Evolutionary conservation across 2,888 invertebrate genomes (phyloP).

Genomic region (Cylindroiulus punctatus): DNA sequence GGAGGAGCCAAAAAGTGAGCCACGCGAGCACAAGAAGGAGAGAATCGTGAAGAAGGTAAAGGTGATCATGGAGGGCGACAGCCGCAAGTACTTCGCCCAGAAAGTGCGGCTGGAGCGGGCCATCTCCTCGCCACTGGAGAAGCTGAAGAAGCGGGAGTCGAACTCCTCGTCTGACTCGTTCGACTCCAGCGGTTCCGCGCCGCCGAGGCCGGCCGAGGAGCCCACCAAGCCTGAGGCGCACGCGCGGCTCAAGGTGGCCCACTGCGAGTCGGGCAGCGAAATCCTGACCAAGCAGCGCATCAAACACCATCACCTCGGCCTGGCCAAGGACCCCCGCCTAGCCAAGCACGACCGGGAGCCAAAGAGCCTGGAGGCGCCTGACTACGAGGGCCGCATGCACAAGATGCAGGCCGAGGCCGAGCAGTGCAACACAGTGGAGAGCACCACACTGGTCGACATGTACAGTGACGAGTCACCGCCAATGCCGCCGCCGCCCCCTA

Average conservation of each 20-base stretch:
- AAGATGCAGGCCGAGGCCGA: background rate
- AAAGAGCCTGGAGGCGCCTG: background rate
- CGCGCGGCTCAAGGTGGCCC: slow-evolving; percentile 10
- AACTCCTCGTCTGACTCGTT: slow-evolving; percentile 31
- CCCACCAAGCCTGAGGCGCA: background rate
- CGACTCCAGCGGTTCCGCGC: slow-evolving; percentile 21
- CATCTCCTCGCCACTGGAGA: background rate
- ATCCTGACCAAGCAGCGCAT: slow-evolving; percentile 38
- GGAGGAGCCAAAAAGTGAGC: background rate
- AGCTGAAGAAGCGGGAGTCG: slow-evolving; percentile 37
- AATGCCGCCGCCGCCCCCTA: background rate
- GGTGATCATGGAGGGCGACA: slow-evolving; percentile 51
- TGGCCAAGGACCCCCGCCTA: slow-evolving; percentile 26
- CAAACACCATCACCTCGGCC: slow-evolving; percentile 7
- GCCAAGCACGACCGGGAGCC: background rate
- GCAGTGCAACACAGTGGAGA: slow-evolving; percentile 46
- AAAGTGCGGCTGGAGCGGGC: background rate
- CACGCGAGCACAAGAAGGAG: slow-evolving; percentile 38
- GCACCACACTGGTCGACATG: background rate
- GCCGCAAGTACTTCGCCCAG: slow-evolving; percentile 46
- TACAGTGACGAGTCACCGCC: slow-evolving; percentile 52
- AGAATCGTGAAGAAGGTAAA: slow-evolving; percentile 53
- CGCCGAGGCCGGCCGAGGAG: background rate
- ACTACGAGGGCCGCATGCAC: background rate
- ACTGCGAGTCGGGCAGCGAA: slow-evolving; percentile 40